Evolutionary conservation across 2,113 vertebrate species (phyloP).

Genomic region (Brachirus orientalis): DNA sequence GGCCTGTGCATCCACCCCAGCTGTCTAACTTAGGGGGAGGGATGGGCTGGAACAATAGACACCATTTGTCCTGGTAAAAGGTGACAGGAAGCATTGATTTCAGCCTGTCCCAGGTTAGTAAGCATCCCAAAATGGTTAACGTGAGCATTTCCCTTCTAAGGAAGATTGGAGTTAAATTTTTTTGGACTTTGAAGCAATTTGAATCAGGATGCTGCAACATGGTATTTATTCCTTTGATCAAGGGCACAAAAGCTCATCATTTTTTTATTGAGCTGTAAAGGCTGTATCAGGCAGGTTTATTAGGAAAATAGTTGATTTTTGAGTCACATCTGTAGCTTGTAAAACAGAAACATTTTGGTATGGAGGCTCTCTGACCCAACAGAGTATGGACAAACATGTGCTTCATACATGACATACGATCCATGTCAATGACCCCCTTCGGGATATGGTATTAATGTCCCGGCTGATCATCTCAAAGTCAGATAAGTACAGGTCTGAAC

Average conservation of each 20-base stretch:
- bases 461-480: too few species aligned
- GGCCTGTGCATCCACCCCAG: conserved; percentile 57
- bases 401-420: too few species aligned
- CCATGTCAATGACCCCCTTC: too few species aligned
- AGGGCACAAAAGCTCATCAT: conserved; percentile 20
- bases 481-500: too few species aligned
- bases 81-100: conserved; percentile 81
- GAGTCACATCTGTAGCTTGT: too few species aligned
- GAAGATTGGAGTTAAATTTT: conserved; percentile 32
- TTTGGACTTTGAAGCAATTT: conserved; percentile 23
- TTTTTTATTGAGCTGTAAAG: conserved; percentile 1
- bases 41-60: conserved; percentile 70
- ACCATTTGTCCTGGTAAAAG: conserved; percentile 81
- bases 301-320: too few species aligned
- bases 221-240: conserved; percentile 27
- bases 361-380: too few species aligned
- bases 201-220: conserved; percentile 6
- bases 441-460: too few species aligned
- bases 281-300: too few species aligned
- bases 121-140: conserved; percentile 57
- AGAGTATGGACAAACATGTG: too few species aligned
- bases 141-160: conserved; percentile 37
- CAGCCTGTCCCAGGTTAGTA: conserved; percentile 60
- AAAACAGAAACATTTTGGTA: too few species aligned
- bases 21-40: conserved; percentile 70